Percentiles rank a stretch among this genome's conserved stretches.
These are phyloP conservation scores for Tachysurus fulvidraco DNA, from an alignment of 2,113 vertebrate species.

Conservation along the genomic window DNA sequence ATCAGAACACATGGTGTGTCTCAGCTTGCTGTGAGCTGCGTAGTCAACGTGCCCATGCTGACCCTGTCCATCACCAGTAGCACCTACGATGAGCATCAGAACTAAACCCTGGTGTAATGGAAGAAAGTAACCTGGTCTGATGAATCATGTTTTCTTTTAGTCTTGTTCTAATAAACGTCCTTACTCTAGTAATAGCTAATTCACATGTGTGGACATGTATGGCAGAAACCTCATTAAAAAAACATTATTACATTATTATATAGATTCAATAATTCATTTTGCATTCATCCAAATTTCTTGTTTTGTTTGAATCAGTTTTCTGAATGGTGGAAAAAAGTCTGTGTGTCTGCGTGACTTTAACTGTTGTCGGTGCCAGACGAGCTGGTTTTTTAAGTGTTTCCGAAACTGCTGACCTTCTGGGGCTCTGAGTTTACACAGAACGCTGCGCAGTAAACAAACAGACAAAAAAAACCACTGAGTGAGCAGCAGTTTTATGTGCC, in stretches of 20 bases:
- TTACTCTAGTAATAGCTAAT: neutral
- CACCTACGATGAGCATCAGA: too few relatives aligned
- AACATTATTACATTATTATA: neutral
- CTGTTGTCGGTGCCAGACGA: neutral
- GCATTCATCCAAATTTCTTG: neutral
- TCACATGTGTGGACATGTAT: neutral
- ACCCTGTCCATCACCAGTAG: too few relatives aligned
- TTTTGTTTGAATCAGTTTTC: neutral
- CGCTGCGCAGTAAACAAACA: neutral
- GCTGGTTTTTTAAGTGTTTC: neutral
- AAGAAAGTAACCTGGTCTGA: too few relatives aligned
- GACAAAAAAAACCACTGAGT: neutral
- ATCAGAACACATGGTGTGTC: too few relatives aligned
- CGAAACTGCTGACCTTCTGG: neutral
- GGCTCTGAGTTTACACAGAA: neutral
- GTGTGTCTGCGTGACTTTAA: neutral
- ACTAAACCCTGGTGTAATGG: too few relatives aligned
- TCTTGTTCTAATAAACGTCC: neutral
- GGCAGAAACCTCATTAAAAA: neutral
- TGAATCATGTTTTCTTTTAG: too few relatives aligned
- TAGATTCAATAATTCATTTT: too few relatives aligned
- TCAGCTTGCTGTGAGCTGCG: too few relatives aligned
- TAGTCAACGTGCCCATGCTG: too few relatives aligned
- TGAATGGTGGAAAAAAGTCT: neutral
- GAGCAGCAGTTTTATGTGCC: neutral